A percentile compares a stretch with the other conserved stretches of the same genome.
Evolutionary conservation across 2,797 vertebrate genomes (phyloP).

Genomic region (Otolemur crassicaudatus): DNA sequence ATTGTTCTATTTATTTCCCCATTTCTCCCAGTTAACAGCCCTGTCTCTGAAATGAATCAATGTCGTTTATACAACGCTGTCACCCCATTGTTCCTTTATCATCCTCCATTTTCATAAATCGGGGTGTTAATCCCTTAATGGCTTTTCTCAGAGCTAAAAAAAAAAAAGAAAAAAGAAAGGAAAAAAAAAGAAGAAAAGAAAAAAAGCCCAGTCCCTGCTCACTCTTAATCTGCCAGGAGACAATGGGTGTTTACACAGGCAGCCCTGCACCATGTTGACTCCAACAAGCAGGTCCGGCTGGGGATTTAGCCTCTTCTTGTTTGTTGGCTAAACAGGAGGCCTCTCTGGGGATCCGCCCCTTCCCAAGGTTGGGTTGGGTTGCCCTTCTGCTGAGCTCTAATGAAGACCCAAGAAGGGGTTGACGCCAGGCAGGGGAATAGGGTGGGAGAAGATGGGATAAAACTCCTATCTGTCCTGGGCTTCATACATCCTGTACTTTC

Average conservation of each 20-base stretch:
- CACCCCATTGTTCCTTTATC: constrained; percentile 96
- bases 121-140: constrained; percentile 95
- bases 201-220: neutral
- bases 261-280: constrained; percentile 81
- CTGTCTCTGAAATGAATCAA: constrained; percentile 93
- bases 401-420: neutral
- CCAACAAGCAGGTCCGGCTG: constrained; percentile 83
- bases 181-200: neutral
- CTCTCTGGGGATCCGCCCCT: neutral
- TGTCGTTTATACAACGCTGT: constrained; percentile 92
- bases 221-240: constrained; percentile 80
- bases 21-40: constrained; percentile 91
- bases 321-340: constrained; percentile 87
- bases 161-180: constrained; percentile 81
- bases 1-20: constrained; percentile 93
- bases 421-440: accelerated
- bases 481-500: no score
- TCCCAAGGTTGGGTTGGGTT: neutral
- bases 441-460: neutral
- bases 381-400: neutral
- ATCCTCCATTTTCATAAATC: constrained; percentile 96
- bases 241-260: constrained; percentile 88
- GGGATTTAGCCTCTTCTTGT: constrained; percentile 85
- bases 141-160: constrained; percentile 89
- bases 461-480: neutral